Evolutionary conservation across 2,797 vertebrate species (phyloP).

Genomic region (Sebastes umbrosus): DNA sequence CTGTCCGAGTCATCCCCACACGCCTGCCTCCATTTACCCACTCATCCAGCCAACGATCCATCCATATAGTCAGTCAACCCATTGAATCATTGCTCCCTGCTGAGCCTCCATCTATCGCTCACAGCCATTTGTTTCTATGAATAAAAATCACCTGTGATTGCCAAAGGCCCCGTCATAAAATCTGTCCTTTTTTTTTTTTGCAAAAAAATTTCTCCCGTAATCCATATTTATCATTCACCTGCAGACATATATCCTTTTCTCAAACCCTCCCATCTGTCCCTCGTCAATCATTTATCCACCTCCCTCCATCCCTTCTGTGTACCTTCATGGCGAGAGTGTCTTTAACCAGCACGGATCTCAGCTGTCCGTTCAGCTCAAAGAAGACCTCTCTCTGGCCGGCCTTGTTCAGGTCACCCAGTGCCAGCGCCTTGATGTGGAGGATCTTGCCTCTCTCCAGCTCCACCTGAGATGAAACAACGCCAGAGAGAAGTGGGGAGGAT

Average conservation of each 20-base stretch:
- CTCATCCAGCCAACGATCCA: not conserved
- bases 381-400: constrained; percentile 95
- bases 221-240: not conserved
- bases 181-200: not conserved
- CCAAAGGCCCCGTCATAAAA: not conserved
- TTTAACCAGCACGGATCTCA: constrained; percentile 92
- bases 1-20: not conserved
- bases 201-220: too few relatives aligned
- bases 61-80: not conserved
- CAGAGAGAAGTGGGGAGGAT: not conserved
- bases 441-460: constrained; percentile 94
- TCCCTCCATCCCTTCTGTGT: not conserved
- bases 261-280: not conserved
- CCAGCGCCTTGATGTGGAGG: constrained; percentile 95
- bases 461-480: constrained; percentile 79
- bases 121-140: constrained; percentile 4
- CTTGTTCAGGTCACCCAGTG: constrained; percentile 92
- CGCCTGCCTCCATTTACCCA: not conserved
- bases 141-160: constrained; percentile 3
- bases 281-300: not conserved
- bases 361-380: constrained; percentile 95
- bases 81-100: not conserved
- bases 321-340: constrained; percentile 95
- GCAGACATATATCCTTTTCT: not conserved
- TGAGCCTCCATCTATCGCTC: not conserved